Conservation (phyloP, 2,888 invertebrate species). For the Xanthostigma xanthostigma region DNA sequence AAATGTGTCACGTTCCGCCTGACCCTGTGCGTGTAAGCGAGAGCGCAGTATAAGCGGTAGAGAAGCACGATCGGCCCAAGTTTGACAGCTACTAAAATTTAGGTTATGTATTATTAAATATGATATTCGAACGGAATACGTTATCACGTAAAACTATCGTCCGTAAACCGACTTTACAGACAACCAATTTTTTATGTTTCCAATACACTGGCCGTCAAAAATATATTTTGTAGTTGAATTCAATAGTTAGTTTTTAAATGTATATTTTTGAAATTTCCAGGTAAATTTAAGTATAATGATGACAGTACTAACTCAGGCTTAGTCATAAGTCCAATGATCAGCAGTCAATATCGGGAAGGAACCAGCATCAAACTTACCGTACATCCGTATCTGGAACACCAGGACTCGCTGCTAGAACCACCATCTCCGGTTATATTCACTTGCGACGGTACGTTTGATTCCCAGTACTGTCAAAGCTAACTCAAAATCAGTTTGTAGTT, state of each 20-base stretch:
- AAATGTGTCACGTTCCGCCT: no score
- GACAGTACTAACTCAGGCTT: slow-evolving; percentile 72
- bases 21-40: no score
- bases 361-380: slow-evolving; percentile 85
- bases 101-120: no score
- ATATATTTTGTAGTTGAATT: background rate
- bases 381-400: slow-evolving; percentile 38
- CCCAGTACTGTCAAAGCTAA: background rate
- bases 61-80: no score
- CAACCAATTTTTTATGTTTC: no score
- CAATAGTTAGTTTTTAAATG: slow-evolving; percentile 1
- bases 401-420: slow-evolving; percentile 23
- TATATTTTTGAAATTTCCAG: slow-evolving; percentile 27
- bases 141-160: no score
- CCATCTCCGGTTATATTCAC: slow-evolving; percentile 66
- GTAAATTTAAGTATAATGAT: slow-evolving; percentile 60
- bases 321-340: slow-evolving; percentile 75
- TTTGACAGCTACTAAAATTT: no score
- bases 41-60: no score
- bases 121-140: no score
- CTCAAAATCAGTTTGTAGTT: background rate
- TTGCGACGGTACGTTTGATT: slow-evolving; percentile 60
- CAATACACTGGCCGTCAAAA: background rate
- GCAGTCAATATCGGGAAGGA: slow-evolving; percentile 56
- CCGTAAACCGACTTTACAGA: no score